Evolutionary conservation across 2,888 invertebrate genomes (phyloP).

Genomic region (Coremacera marginata): DNA sequence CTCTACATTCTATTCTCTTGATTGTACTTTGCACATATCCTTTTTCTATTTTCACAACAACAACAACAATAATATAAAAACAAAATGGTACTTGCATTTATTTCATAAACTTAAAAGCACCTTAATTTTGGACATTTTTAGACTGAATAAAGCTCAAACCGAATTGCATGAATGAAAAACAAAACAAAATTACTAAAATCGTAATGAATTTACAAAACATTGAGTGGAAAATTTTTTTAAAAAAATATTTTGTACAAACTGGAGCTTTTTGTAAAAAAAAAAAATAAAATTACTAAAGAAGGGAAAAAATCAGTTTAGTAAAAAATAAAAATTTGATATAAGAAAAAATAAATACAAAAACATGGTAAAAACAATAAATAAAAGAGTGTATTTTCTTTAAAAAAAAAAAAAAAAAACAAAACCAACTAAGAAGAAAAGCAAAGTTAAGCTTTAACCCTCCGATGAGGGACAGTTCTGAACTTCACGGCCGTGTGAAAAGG

Average conservation of each 20-base stretch:
- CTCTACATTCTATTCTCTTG: conserved; percentile 9
- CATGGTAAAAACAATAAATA: conserved; percentile 16
- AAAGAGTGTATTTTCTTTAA: background rate
- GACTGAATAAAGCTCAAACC: conserved; percentile 33
- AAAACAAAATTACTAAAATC: conserved; percentile 7
- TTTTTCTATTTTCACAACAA: background rate
- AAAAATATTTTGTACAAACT: conserved; percentile 45
- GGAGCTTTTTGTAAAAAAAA: conserved; percentile 42
- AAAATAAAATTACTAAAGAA: conserved; percentile 16
- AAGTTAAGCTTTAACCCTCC: no score
- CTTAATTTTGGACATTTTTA: conserved; percentile 23
- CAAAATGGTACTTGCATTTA: conserved; percentile 17
- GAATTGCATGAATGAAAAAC: conserved; percentile 35
- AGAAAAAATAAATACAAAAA: conserved; percentile 28
- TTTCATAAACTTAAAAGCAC: background rate
- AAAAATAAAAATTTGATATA: conserved; percentile 15
- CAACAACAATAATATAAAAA: conserved; percentile 29
- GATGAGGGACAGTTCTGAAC: no score
- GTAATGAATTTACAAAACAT: conserved; percentile 31
- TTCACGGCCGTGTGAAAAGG: no score
- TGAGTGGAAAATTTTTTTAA: conserved; percentile 41
- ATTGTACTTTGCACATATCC: conserved; percentile 19
- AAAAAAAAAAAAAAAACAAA: background rate
- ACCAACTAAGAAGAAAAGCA: no score
- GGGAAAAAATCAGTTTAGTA: background rate